Conservation (phyloP, 2,888 invertebrate species). For the Thera obeliscata region DNA sequence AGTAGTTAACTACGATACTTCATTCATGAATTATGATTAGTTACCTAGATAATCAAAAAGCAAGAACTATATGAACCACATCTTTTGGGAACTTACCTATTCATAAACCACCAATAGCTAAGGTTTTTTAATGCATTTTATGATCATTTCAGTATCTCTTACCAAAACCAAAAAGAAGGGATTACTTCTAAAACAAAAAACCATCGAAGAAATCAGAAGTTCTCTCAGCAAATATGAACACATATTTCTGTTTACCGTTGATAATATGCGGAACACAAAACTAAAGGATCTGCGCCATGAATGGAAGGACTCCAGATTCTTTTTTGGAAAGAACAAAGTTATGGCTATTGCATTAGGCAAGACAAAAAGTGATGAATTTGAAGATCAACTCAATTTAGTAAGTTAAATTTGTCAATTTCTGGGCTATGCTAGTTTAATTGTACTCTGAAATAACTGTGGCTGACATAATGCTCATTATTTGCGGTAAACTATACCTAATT, state of each 20-base stretch:
- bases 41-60: no score
- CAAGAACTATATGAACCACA: no score
- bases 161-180: constrained; percentile 98
- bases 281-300: constrained; percentile 93
- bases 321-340: constrained; percentile 98
- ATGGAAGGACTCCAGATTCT: constrained; percentile 96
- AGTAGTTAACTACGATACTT: no score
- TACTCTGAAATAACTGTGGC: no score
- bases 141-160: constrained; percentile 89
- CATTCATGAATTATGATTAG: no score
- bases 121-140: no score
- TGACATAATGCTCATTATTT: no score
- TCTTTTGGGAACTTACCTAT: no score
- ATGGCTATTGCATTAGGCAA: constrained; percentile 96
- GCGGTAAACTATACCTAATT: no score
- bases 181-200: constrained; percentile 92
- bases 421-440: no score
- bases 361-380: constrained; percentile 91
- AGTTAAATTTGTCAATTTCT: constrained; percentile 21
- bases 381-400: constrained; percentile 90
- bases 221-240: constrained; percentile 92
- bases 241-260: constrained; percentile 94
- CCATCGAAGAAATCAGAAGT: constrained; percentile 93
- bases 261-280: constrained; percentile 96
- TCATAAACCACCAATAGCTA: no score